These are phyloP conservation scores for Andricus grossulariae DNA, from an alignment of 1,140 invertebrate species.

Conservation along the genomic window DNA sequence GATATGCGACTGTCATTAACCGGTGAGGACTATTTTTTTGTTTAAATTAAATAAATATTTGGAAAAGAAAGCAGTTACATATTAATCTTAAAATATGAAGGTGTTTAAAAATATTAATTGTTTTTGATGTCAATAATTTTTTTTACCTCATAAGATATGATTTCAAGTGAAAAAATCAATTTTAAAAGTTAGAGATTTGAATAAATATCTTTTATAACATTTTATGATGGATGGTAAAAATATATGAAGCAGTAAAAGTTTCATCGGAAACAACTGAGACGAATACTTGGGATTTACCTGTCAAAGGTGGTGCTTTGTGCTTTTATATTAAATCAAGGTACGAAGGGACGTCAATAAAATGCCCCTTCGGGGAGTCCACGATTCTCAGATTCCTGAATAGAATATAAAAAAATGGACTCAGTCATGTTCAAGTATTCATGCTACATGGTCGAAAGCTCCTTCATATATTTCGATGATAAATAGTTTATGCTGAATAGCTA, in stretches of 20 bases:
- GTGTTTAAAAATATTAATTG: no score
- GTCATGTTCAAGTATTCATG: constrained; percentile 26
- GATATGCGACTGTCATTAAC: no score
- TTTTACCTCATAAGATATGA: no score
- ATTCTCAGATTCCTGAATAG: constrained; percentile 34
- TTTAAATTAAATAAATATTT: no score
- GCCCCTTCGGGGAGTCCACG: constrained; percentile 39
- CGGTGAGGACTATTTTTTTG: no score
- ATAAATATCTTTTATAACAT: constrained; percentile 33
- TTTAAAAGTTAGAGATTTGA: no score
- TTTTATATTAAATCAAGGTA: constrained; percentile 70
- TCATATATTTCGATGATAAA: neutral
- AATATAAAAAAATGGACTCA: constrained; percentile 37
- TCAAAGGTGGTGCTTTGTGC: constrained; percentile 68
- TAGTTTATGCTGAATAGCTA: no score
- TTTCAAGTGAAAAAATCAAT: no score
- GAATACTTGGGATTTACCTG: constrained; percentile 69
- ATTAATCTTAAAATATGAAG: no score
- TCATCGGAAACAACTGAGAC: constrained; percentile 50
- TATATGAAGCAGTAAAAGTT: constrained; percentile 49
- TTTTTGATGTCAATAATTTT: no score
- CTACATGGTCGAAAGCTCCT: neutral
- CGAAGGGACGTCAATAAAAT: constrained; percentile 63
- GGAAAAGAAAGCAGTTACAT: no score
- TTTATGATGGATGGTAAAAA: constrained; percentile 42